A percentile compares a stretch with the other conserved stretches of the same genome.
Conservation (phyloP, 2,113 vertebrate genomes). For the Opisthocomus hoazin region DNA sequence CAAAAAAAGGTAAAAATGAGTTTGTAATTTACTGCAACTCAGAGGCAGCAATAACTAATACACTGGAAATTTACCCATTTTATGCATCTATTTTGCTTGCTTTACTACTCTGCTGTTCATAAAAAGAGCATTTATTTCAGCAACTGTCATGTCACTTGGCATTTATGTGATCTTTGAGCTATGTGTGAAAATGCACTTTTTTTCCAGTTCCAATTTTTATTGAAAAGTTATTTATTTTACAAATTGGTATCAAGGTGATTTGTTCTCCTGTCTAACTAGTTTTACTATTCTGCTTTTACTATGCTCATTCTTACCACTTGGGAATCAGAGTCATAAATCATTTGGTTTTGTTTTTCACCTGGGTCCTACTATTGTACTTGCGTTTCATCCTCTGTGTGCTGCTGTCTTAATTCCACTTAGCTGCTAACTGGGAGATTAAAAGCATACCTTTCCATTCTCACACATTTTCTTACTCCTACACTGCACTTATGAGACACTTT, state of each 20-base stretch:
- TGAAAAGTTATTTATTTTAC: constrained; percentile 69
- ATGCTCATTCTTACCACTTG: constrained; percentile 32
- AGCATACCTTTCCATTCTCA: neutral
- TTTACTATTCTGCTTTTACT: constrained; percentile 44
- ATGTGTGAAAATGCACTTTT: constrained; percentile 59
- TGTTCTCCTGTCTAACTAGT: constrained; percentile 51
- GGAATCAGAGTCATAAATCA: constrained; percentile 28
- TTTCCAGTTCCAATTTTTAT: constrained; percentile 63
- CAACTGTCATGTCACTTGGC: constrained; percentile 68
- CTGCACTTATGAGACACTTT: neutral
- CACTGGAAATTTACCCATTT: constrained; percentile 73
- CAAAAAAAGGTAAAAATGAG: constrained; percentile 62
- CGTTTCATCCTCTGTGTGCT: neutral
- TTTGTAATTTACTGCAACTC: constrained; percentile 70
- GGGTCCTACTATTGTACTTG: neutral
- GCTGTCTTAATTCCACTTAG: constrained; percentile 7
- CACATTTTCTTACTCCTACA: neutral
- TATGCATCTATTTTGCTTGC: constrained; percentile 76
- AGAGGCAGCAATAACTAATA: constrained; percentile 72
- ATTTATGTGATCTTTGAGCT: constrained; percentile 75
- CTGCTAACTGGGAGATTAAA: neutral
- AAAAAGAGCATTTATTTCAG: constrained; percentile 75
- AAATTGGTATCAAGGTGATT: constrained; percentile 57
- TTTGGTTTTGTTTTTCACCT: constrained; percentile 11
- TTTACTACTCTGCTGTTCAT: constrained; percentile 75